Evolutionary conservation across 2,888 invertebrate species (phyloP).

Genomic region (Synanthedon myopaeformis): DNA sequence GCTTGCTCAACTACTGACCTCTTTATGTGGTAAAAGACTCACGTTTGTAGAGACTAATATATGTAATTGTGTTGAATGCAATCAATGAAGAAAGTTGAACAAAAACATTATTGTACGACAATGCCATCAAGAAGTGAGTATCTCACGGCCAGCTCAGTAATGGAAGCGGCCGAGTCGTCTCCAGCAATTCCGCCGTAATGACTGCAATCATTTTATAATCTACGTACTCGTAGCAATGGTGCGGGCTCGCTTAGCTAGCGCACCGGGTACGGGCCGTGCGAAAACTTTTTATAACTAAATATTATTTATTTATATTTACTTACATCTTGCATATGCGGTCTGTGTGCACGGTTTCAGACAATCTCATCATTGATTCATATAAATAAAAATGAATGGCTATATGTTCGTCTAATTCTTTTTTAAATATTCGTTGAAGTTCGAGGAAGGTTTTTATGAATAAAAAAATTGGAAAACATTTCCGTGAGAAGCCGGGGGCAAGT

Average conservation of each 20-base stretch:
- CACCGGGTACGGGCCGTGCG: constrained; percentile 33
- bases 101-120: neutral
- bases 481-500: too few species aligned
- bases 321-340: too few species aligned
- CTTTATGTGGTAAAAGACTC: constrained; percentile 4
- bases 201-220: constrained; percentile 66
- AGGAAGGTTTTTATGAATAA: too few species aligned
- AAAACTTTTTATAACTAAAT: constrained; percentile 11
- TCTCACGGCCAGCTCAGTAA: constrained; percentile 36
- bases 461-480: too few species aligned
- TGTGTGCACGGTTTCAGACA: too few species aligned
- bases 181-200: constrained; percentile 55
- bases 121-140: constrained; percentile 14
- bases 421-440: too few species aligned
- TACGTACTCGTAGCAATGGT: constrained; percentile 54
- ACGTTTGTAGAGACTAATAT: constrained; percentile 8
- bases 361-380: too few species aligned
- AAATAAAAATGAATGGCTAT: too few species aligned
- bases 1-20: too few species aligned
- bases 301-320: too few species aligned
- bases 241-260: constrained; percentile 33
- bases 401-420: too few species aligned
- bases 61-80: neutral
- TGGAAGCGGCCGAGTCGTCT: constrained; percentile 27
- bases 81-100: neutral